Percentiles rank a stretch among this genome's conserved stretches.
These are phyloP conservation scores for Xiphorhynchus erythropygius DNA, from an alignment of 2,797 vertebrate species.

Conservation along the genomic window DNA sequence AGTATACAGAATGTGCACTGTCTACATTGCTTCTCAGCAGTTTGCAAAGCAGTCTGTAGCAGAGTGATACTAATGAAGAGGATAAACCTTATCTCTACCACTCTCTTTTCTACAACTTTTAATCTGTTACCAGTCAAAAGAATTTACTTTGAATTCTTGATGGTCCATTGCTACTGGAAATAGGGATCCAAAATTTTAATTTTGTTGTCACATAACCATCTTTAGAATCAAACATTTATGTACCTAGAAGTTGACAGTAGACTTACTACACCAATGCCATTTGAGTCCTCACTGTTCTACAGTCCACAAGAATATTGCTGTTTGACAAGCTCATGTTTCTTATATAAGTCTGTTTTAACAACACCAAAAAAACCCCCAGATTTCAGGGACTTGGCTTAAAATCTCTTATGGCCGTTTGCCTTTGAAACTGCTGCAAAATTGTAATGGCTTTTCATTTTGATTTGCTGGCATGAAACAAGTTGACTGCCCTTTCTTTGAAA, in stretches of 20 bases:
- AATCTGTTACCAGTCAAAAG: not conserved
- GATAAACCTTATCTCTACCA: not conserved
- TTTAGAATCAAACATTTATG: not conserved
- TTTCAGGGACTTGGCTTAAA: constrained; percentile 47
- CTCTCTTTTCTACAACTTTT: not conserved
- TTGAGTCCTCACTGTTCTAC: not conserved
- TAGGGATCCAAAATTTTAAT: not conserved
- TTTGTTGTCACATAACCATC: not conserved
- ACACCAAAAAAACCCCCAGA: not conserved
- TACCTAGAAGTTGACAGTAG: not conserved
- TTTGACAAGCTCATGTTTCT: constrained; percentile 5
- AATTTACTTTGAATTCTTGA: not conserved
- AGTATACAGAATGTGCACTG: not conserved
- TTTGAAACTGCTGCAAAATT: constrained; percentile 32
- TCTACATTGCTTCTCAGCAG: not conserved
- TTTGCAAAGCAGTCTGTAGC: not conserved
- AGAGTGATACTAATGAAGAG: not conserved
- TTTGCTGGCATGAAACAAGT: constrained; percentile 32
- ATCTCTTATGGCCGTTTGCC: not conserved
- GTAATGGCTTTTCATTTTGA: constrained; percentile 43
- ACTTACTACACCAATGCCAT: not conserved
- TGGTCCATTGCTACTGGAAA: not conserved
- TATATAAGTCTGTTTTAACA: constrained; percentile 9
- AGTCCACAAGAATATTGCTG: not conserved
- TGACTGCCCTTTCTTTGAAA: constrained; percentile 19